Percentiles rank a stretch among this genome's conserved stretches.
These are phyloP conservation scores for Bubo bubo DNA, from an alignment of 2,113 vertebrate genomes.

Conservation along the genomic window DNA sequence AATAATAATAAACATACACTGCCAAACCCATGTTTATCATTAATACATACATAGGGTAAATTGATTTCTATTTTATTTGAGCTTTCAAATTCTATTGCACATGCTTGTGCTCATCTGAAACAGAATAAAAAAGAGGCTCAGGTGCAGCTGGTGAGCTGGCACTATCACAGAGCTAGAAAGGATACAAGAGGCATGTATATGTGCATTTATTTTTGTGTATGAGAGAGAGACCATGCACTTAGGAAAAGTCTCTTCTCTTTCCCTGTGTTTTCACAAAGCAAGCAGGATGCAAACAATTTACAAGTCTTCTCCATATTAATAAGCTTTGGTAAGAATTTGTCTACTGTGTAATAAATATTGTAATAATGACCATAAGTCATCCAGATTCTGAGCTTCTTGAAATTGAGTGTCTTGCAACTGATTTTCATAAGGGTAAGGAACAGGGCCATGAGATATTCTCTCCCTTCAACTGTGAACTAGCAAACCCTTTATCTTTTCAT, in stretches of 20 bases:
- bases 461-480: background rate
- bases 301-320: background rate
- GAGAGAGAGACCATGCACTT: accelerated
- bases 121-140: background rate
- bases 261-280: background rate
- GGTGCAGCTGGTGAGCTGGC: background rate
- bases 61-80: background rate
- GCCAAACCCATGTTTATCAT: background rate
- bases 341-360: background rate
- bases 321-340: background rate
- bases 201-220: background rate
- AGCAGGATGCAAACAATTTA: background rate
- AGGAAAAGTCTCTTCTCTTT: background rate
- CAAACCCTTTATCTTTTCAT: background rate
- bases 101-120: background rate
- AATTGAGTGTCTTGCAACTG: background rate
- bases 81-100: background rate
- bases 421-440: background rate
- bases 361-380: background rate
- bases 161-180: background rate
- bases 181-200: background rate
- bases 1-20: background rate
- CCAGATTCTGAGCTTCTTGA: background rate
- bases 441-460: background rate
- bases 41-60: background rate